A percentile compares a stretch with the other conserved stretches of the same genome.
Conservation (phyloP, 2,888 invertebrate species). For the Papilio protenor region DNA sequence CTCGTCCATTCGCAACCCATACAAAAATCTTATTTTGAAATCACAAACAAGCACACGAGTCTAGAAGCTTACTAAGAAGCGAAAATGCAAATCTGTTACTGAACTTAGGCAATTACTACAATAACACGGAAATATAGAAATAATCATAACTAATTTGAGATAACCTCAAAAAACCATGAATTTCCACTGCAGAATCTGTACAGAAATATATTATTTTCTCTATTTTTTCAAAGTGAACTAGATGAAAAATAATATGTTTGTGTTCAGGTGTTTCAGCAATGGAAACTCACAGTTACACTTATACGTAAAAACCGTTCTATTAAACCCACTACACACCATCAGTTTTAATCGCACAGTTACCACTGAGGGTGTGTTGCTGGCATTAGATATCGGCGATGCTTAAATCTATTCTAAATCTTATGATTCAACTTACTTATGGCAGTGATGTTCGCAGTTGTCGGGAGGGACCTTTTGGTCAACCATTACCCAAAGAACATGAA, state of each 20-base stretch:
- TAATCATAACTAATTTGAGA: conserved; percentile 3
- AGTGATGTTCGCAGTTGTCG: conserved; percentile 78
- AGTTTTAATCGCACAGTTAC: neutral
- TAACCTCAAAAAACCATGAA: conserved; percentile 1
- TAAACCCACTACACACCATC: no score
- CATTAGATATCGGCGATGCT: neutral
- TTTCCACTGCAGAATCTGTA: neutral
- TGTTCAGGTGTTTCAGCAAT: neutral
- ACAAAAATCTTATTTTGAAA: neutral
- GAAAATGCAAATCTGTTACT: neutral
- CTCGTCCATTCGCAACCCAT: neutral
- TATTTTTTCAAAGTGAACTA: neutral
- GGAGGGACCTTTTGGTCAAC: conserved; percentile 69
- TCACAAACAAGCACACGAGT: neutral
- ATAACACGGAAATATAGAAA: conserved; percentile 14
- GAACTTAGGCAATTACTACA: conserved; percentile 13
- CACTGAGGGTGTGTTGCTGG: neutral
- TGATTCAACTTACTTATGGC: conserved; percentile 75
- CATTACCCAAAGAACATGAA: conserved; percentile 63
- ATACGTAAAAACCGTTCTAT: conserved; percentile 10
- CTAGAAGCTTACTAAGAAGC: conserved; percentile 1
- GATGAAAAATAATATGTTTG: neutral
- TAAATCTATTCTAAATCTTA: conserved; percentile 59
- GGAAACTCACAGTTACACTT: neutral
- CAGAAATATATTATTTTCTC: neutral